A percentile compares a stretch with the other conserved stretches of the same genome.
These are phyloP conservation scores for Serinus canaria DNA, from an alignment of 2,113 vertebrate genomes.

Conservation along the genomic window DNA sequence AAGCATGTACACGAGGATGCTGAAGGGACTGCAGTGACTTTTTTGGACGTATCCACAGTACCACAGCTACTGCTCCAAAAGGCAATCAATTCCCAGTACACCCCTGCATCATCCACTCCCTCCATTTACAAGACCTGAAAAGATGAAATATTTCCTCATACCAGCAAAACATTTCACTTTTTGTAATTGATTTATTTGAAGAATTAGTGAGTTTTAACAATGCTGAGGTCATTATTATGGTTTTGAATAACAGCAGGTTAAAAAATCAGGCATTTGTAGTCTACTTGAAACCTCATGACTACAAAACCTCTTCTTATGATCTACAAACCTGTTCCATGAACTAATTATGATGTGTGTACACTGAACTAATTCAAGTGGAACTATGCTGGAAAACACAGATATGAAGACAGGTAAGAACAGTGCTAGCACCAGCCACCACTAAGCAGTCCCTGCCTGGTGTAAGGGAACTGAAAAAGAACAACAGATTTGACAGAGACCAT, in stretches of 20 bases:
- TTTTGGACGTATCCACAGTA: neutral
- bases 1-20: neutral
- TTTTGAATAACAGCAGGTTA: neutral
- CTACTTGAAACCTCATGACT: neutral
- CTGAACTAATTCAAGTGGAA: neutral
- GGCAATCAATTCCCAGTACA: neutral
- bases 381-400: neutral
- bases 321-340: neutral
- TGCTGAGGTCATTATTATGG: neutral
- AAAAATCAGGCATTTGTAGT: neutral
- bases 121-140: neutral
- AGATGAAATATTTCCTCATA: neutral
- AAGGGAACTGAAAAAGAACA: neutral
- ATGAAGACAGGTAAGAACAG: neutral
- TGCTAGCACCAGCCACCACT: neutral
- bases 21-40: neutral
- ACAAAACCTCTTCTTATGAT: neutral
- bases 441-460: neutral
- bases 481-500: neutral
- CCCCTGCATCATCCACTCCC: neutral
- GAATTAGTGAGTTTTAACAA: neutral
- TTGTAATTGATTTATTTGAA: neutral
- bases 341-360: fast-evolving
- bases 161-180: neutral
- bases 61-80: neutral